These are phyloP conservation scores for Sitta europaea DNA, from an alignment of 2,113 vertebrate species.

Conservation along the genomic window DNA sequence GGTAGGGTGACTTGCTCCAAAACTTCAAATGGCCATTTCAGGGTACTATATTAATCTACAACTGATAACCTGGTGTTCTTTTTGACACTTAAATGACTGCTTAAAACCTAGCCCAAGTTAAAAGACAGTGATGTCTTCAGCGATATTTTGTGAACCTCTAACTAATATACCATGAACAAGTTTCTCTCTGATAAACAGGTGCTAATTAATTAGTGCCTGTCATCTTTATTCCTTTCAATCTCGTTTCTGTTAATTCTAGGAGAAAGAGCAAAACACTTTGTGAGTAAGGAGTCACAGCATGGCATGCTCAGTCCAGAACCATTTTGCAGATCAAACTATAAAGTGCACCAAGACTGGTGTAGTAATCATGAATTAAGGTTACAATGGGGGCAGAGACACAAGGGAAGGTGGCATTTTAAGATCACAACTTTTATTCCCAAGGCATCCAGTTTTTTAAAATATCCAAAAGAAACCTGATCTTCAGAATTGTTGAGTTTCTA, in stretches of 20 bases:
- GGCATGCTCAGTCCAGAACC: not conserved
- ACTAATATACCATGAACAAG: not conserved
- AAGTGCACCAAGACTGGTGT: not conserved
- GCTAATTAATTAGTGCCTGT: not conserved
- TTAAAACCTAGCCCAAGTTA: not conserved
- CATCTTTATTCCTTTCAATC: not conserved
- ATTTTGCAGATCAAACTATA: not conserved
- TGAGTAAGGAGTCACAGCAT: not conserved
- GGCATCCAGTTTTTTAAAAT: not conserved
- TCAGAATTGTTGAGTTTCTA: not conserved
- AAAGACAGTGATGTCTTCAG: not conserved
- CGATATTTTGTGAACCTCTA: not conserved
- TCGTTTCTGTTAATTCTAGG: not conserved
- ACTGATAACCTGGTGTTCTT: not conserved
- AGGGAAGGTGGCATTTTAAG: not conserved
- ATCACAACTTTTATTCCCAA: not conserved
- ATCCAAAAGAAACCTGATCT: not conserved
- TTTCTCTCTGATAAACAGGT: not conserved
- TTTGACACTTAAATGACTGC: not conserved
- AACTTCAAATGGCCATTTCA: not conserved
- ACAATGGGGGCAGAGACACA: not conserved
- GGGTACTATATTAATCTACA: not conserved
- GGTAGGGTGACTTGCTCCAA: not conserved
- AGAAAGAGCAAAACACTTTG: not conserved
- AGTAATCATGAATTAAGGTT: not conserved